Base-by-base conservation (phyloP, 2,888 invertebrate species). In the Phyto melanocephala region DNA sequence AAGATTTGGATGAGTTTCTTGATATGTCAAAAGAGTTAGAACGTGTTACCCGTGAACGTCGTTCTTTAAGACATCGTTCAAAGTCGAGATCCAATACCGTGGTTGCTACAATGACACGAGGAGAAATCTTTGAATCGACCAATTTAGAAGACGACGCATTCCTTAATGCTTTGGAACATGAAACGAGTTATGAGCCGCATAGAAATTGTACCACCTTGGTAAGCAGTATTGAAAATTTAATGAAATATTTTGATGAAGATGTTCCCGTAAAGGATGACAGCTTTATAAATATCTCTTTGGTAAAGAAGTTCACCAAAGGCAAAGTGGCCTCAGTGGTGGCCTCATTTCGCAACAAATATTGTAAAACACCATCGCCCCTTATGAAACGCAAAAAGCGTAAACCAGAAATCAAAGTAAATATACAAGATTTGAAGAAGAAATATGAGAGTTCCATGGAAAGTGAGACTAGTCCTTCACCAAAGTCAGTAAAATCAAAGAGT, bases 181-280 rank as follows among this genome's bases (percentile, higher is more conserved):
- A 90, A 33, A 87, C 86, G 47, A 86, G 87, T 0, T 87, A 85
- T 42, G 77, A 72, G 4, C 45, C 50, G 5, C n/a, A 8, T 2
- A 37, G 58, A n/a, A 45, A 58, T 47, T 33, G 37, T n/a, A 33
- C 60, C 1, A 58, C 81, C 0, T 65, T 85, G 0, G 33, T 80
- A 0, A 84, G 56, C 0, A 88, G 86, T n/a, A 86, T 86, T 28
- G 70, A 87, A 65, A 87, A 88, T 56, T 83, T 90, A 0, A 85
- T 90, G 85, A 87, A 87, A 40, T 90, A 89, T 71, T 90, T 90
- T 33, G 87, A 87, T 58, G 88, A 90, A 70, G 88, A 90, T 20
- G 87, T 89, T 0, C 71, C 83, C 6, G 85, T 87, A 0, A 72
- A 67, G 1, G 75, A 77, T 8, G 83, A 77, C 22, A 74, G 58